phyloP scores from a whole-genome alignment of 1,140 invertebrate genomes.

The Akabosia matsudoensis region DNA sequence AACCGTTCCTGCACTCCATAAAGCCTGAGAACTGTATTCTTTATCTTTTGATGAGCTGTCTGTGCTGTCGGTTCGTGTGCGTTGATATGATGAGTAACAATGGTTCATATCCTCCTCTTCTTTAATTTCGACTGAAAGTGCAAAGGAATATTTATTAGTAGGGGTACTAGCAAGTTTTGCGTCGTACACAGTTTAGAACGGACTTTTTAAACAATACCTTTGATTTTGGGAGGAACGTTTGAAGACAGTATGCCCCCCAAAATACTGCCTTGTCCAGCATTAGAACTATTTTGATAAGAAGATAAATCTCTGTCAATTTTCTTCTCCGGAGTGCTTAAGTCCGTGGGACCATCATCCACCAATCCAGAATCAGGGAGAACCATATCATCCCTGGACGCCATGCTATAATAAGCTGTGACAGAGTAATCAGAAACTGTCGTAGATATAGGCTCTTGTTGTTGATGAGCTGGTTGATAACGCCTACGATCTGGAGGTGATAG shows the following conservation, averaged over 20 bases:
- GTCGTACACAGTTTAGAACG: not conserved
- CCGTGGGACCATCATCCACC: not conserved
- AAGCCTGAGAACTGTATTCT: not conserved
- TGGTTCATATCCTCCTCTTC: not conserved
- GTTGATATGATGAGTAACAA: not conserved
- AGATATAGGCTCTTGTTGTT: not conserved
- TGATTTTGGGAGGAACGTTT: not conserved
- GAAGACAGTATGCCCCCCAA: slow-evolving; percentile 1
- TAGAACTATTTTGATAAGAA: not conserved
- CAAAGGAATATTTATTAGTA: not conserved
- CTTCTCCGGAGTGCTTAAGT: slow-evolving; percentile 3
- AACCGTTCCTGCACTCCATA: not conserved
- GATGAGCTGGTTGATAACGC: not conserved
- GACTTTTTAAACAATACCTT: not conserved
- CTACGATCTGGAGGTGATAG: not conserved
- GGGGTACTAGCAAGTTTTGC: no score
- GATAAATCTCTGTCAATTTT: not conserved
- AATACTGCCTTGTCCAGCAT: slow-evolving; percentile 7
- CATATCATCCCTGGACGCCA: not conserved
- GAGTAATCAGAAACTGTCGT: not conserved
- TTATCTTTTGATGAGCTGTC: slow-evolving; percentile 2
- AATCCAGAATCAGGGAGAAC: not conserved
- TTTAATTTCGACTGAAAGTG: not conserved
- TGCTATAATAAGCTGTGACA: not conserved
- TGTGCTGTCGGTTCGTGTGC: not conserved